Percentiles rank a stretch among this genome's conserved stretches.
Evolutionary conservation across 2,888 invertebrate genomes (phyloP).

Genomic region (Ariolimax columbianus): DNA sequence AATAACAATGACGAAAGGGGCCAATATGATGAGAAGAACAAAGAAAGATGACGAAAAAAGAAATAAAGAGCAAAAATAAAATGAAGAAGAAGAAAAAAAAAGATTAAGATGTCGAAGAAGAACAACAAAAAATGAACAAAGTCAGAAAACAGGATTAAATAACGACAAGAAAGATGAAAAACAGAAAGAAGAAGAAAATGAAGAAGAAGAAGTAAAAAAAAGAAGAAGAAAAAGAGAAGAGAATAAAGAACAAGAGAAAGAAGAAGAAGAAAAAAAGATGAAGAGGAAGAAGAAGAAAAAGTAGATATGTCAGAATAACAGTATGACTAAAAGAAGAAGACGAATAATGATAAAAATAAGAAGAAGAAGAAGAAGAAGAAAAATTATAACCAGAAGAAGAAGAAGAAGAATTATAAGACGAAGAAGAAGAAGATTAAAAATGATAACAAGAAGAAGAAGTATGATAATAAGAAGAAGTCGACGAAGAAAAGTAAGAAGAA

Average conservation of each 20-base stretch:
- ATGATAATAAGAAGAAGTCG: neutral
- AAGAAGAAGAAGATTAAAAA: neutral
- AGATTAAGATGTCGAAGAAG: too few relatives aligned
- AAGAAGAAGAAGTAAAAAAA: neutral
- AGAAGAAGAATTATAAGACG: neutral
- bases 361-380: neutral
- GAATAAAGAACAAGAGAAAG: neutral
- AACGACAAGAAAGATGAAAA: conserved; percentile 4
- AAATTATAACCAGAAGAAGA: neutral
- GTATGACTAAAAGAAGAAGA: neutral
- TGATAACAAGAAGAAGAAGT: neutral
- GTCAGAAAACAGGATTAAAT: neutral
- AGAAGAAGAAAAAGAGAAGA: neutral
- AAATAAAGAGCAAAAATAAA: neutral
- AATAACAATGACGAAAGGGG: too few relatives aligned
- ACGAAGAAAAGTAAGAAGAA: neutral
- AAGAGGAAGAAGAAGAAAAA: neutral
- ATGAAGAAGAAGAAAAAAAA: neutral
- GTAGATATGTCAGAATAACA: neutral
- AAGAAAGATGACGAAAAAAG: too few relatives aligned
- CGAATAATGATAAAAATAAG: neutral
- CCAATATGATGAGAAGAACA: too few relatives aligned
- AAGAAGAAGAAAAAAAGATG: neutral
- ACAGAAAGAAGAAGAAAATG: conserved; percentile 12
- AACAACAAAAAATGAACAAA: conserved; percentile 2